These are phyloP conservation scores for Lepidonotus clava DNA, from an alignment of 2,888 invertebrate species.

Conservation along the genomic window DNA sequence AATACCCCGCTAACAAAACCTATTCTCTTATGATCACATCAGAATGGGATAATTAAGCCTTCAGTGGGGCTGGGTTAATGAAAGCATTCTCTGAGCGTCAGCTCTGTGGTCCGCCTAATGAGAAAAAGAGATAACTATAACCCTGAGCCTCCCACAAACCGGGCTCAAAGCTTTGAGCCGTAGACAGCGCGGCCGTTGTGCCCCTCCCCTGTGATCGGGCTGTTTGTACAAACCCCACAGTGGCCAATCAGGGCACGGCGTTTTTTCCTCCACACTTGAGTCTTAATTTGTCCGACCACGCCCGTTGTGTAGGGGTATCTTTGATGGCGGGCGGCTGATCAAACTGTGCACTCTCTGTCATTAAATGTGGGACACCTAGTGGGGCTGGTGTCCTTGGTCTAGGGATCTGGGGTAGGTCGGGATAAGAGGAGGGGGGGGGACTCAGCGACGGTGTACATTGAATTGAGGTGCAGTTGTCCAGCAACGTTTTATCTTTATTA, in stretches of 20 bases:
- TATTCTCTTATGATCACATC: neutral
- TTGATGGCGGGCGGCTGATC: neutral
- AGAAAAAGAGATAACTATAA: neutral
- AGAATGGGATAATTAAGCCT: conserved; percentile 34
- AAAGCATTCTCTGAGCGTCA: neutral
- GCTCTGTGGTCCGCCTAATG: conserved; percentile 23
- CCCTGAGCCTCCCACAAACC: neutral
- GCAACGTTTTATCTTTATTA: no score
- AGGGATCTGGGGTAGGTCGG: no score
- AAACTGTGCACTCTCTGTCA: neutral
- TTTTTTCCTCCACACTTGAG: neutral
- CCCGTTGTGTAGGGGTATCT: neutral
- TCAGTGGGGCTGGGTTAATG: conserved; percentile 1
- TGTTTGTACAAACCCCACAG: conserved; percentile 35
- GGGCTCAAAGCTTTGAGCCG: conserved; percentile 5
- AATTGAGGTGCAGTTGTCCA: no score
- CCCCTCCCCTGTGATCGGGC: conserved; percentile 33
- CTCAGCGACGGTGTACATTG: no score
- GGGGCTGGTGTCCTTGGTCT: no score
- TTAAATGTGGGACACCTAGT: neutral
- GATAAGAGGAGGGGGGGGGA: no score
- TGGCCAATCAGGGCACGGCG: neutral
- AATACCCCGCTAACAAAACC: neutral
- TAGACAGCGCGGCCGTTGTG: neutral
- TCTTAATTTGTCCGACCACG: conserved; percentile 8